Percentiles rank a stretch among this genome's conserved stretches.
Conservation (phyloP, 2,888 invertebrate genomes). For the Alviniconcha strummeri region DNA sequence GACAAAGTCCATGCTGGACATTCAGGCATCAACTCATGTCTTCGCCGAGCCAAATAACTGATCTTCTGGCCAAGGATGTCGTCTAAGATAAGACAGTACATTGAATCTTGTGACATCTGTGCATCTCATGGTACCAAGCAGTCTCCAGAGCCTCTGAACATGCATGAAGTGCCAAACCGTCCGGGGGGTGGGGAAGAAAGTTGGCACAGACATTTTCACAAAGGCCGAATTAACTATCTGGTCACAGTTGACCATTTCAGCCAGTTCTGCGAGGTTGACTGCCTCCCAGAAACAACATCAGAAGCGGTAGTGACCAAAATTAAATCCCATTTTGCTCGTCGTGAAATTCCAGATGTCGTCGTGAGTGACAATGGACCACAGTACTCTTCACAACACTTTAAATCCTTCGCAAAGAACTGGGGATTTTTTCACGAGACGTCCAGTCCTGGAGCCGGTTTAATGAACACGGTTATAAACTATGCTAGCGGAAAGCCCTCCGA, state of each 20-base stretch:
- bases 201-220: constrained; percentile 49
- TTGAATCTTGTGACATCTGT: constrained; percentile 42
- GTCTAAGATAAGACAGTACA: constrained; percentile 40
- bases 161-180: constrained; percentile 40
- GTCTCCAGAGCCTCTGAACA: constrained; percentile 36
- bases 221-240: constrained; percentile 42
- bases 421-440: constrained; percentile 15
- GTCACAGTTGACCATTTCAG: constrained; percentile 46
- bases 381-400: constrained; percentile 27
- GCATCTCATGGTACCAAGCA: constrained; percentile 32
- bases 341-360: constrained; percentile 30
- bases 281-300: constrained; percentile 35
- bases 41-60: constrained; percentile 23
- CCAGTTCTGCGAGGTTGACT: constrained; percentile 45
- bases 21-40: constrained; percentile 31
- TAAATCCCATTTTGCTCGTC: constrained; percentile 30
- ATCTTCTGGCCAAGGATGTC: constrained; percentile 47
- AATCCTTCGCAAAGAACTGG: constrained; percentile 11
- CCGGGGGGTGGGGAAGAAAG: constrained; percentile 48
- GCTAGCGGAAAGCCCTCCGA: no score
- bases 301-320: constrained; percentile 36
- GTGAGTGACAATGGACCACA: constrained; percentile 35
- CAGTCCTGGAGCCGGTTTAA: no score
- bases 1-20: constrained; percentile 35
- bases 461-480: no score